Percentiles rank a stretch among this genome's conserved stretches.
Evolutionary conservation across 2,797 vertebrate genomes (phyloP).

Genomic region (Cephalopachus bancanus): DNA sequence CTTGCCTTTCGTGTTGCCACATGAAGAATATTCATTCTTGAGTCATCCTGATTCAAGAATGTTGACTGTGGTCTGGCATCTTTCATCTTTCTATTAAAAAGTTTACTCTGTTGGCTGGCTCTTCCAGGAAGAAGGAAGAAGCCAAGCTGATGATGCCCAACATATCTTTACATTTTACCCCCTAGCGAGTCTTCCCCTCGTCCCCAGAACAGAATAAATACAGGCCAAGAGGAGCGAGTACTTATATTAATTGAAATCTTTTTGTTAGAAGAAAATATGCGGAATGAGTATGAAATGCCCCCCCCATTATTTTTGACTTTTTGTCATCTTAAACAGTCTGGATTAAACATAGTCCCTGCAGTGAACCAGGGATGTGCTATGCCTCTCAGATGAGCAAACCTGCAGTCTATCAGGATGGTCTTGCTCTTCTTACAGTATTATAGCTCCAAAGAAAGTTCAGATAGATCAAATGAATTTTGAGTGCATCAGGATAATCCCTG

Average conservation of each 20-base stretch:
- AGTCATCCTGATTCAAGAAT: background rate
- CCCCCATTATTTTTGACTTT: background rate
- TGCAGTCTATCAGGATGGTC: background rate
- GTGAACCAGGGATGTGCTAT: background rate
- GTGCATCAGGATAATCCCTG: background rate
- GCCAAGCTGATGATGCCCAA: too few relatives aligned
- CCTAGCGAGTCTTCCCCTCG: background rate
- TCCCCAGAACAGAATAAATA: background rate
- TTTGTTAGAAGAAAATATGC: background rate
- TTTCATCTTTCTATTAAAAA: background rate
- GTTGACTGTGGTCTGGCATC: background rate
- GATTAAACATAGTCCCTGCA: background rate
- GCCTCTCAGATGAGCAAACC: background rate
- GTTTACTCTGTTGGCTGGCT: background rate
- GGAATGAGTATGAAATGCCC: background rate
- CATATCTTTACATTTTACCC: background rate
- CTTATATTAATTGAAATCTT: background rate
- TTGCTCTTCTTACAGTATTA: background rate
- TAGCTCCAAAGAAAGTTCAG: background rate
- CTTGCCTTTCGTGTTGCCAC: slow-evolving; percentile 38
- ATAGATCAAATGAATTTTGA: background rate
- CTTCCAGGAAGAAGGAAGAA: background rate
- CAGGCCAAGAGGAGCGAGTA: background rate
- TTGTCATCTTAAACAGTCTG: background rate
- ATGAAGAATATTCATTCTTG: background rate